phyloP scores from a whole-genome alignment of 2,888 invertebrate species.

The Idaea aversata region DNA sequence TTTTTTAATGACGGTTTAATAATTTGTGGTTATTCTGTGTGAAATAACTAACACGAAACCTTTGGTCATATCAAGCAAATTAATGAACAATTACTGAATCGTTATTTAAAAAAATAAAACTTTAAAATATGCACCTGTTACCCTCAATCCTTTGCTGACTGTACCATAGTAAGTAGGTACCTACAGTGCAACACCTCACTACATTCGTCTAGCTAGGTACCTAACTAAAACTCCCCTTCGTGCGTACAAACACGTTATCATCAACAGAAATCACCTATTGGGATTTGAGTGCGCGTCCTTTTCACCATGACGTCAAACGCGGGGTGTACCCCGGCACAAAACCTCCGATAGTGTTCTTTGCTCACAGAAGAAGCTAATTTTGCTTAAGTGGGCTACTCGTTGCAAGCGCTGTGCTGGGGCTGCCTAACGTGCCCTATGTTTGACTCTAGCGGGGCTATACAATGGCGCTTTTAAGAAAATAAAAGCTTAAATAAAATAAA shows the following conservation, averaged over 20 bases:
- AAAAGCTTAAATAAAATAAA: not conserved
- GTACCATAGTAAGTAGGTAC: not conserved
- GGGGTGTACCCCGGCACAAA: slow-evolving; percentile 65
- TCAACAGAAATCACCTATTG: slow-evolving; percentile 37
- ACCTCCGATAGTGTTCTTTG: slow-evolving; percentile 78
- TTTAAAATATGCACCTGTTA: no score
- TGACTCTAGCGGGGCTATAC: slow-evolving; percentile 53
- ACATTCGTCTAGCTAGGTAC: not conserved
- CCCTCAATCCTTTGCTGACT: no score
- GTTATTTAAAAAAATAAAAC: no score
- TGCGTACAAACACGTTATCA: not conserved
- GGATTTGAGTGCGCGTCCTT: slow-evolving; percentile 49
- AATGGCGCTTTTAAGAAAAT: slow-evolving; percentile 49
- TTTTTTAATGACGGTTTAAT: no score
- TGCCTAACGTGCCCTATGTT: slow-evolving; percentile 53
- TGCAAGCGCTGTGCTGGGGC: slow-evolving; percentile 46
- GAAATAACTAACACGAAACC: no score
- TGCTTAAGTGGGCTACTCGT: slow-evolving; percentile 78
- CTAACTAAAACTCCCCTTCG: not conserved
- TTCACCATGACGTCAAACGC: slow-evolving; percentile 68
- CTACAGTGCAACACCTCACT: not conserved
- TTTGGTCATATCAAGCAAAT: no score
- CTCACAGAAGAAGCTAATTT: slow-evolving; percentile 78
- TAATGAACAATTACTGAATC: no score
- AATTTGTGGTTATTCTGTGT: no score